Base-by-base conservation (phyloP, 2,888 invertebrate species). In the Napeogenes sylphis region DNA sequence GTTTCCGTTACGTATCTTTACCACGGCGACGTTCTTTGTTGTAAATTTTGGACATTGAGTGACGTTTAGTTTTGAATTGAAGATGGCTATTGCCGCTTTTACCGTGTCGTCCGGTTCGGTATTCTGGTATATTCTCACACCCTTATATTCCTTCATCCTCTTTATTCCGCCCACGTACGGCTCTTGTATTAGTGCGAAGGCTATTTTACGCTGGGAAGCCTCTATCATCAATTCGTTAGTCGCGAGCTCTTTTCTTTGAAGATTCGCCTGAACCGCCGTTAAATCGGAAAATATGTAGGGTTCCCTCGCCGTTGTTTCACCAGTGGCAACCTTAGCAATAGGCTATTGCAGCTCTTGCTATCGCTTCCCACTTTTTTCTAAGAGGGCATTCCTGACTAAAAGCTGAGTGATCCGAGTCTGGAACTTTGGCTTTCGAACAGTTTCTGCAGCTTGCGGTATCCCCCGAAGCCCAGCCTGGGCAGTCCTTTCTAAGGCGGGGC, bases 301-400 rank as follows among this genome's bases (percentile, higher is more conserved):
- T 21, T 21, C 21, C 21, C 21, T 21, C 21, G 21, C 21, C 21
- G 21, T 21, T 21, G 21, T 21, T 21, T 21, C 21, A 21, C 46
- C 46, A 4, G 12, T n/a, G 46, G 12, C 13, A 4, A 12, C 12
- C 12, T 46, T 21, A 21, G 21, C 21, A 21, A 21, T 21, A 21
- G 21, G 21, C 21, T 21, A 21, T 21, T 21, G 21, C 13, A 5
- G 60, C 45, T 10, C 68, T 45, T 2, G 68, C 69, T 33, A 70
- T n/a, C 3, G 46, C 33, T n/a, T 70, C 68, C 65, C 70, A 68
- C 13, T 55, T 62, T 4, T 21, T 54, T 13, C 66, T 51, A 4
- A 62, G 55, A 10, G 56, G 54, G 58, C 66, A 68, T 3, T 63
- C 58, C 3, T 10, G 4, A 42, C 63, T 63, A 21, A 62, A 65